Evolutionary conservation across 2,113 vertebrate species (phyloP), one percentile per base, ranked within the genome.

Genomic region (Catharus minimus): DNA sequence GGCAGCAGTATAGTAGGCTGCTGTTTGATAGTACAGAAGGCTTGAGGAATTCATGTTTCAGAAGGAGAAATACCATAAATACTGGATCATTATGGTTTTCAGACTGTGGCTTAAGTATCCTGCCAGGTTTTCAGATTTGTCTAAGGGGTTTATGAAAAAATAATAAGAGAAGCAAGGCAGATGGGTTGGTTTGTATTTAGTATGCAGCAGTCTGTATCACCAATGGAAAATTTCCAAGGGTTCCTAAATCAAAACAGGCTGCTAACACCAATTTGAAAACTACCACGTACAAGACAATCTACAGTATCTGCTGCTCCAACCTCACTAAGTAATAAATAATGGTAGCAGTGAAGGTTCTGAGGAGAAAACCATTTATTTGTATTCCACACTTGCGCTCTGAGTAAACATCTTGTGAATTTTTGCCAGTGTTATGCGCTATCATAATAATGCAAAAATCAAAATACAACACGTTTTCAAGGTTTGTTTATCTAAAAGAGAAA

Each of bases 391-490:
- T 88, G 38, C n/a, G 61, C 30, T 89, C 66, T 53, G 43, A 89
- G 67, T 46, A 88, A 82, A 86, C 28, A 62, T 19, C 56, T 73
- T 89, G 46, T 46, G 83, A 57, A 69, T 76, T 72, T 89, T 88
- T 93, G 82, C 74, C 4, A 3, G 21, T 60, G 13, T 65, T 89
- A 56, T 4, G 26, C 16, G 61, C 30, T 55, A 61, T 52, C 39
- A n/a, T 66, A 64, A 38, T 52, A 81, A 78, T 13, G 22, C 32
- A 83, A n/a, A 89, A 84, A 89, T 92, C 57, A 88, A 94, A 92
- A 89, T n/a, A 60, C 41, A 89, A 41, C 20, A 23, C 0, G 0
- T 71, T 53, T 71, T 82, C 47, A 36, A 36, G 27, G 30, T 64
- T 82, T 77, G n/a, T 58, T 94, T 71, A 81, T 47, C 9, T 22